phyloP scores from a whole-genome alignment of 2,888 invertebrate species.

The Clunio marinus region DNA sequence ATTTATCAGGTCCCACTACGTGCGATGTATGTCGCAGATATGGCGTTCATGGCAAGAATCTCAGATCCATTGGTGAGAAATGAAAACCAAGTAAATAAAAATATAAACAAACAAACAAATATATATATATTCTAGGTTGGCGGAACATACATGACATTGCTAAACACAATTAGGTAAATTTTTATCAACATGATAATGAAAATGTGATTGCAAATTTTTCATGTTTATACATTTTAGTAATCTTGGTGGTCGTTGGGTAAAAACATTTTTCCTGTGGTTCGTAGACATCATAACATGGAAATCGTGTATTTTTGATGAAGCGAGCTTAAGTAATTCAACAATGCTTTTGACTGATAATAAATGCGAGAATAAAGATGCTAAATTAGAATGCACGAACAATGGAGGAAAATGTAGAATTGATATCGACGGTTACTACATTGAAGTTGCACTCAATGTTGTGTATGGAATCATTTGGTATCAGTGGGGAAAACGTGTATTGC shows the following conservation, averaged over 20 bases:
- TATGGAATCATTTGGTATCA: slow-evolving; percentile 6
- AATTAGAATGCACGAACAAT: slow-evolving; percentile 60
- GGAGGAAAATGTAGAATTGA: slow-evolving; percentile 68
- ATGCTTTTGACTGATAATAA: slow-evolving; percentile 52
- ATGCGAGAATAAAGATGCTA: slow-evolving; percentile 61
- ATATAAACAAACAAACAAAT: slow-evolving; percentile 49
- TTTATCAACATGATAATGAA: slow-evolving; percentile 76
- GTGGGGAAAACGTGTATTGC: not conserved
- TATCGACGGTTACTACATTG: slow-evolving; percentile 55
- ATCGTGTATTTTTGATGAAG: slow-evolving; percentile 57
- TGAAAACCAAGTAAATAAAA: slow-evolving; percentile 99
- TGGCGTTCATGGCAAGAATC: slow-evolving; percentile 97
- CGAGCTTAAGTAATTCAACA: slow-evolving; percentile 27
- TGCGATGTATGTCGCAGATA: slow-evolving; percentile 94
- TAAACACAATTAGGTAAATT: slow-evolving; percentile 47
- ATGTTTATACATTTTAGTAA: too few relatives aligned
- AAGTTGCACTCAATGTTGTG: not conserved
- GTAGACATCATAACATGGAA: slow-evolving; percentile 85
- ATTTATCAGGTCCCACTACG: slow-evolving; percentile 75
- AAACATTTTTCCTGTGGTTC: slow-evolving; percentile 83
- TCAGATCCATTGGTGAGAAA: slow-evolving; percentile 96
- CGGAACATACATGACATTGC: slow-evolving; percentile 3
- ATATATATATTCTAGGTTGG: not conserved
- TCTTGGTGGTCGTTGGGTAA: slow-evolving; percentile 96
- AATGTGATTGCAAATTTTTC: slow-evolving; percentile 53